phyloP scores from a whole-genome alignment of 2,113 vertebrate species.

The Aramus guarauna region DNA sequence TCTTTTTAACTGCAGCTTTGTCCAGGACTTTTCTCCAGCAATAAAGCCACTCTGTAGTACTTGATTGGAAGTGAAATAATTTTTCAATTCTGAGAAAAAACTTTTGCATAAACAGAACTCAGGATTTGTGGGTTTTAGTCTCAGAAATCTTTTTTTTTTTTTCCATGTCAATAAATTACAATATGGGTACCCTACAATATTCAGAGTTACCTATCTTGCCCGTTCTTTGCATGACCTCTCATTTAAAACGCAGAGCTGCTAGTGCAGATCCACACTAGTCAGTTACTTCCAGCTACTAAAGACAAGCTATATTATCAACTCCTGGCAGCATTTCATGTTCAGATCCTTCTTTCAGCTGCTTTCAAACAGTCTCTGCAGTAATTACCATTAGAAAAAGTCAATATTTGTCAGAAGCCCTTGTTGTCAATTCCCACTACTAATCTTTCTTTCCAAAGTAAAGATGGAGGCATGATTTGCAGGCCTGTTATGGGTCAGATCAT shows the following conservation, averaged over 20 bases:
- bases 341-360: not conserved
- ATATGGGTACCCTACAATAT: too few species aligned
- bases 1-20: not conserved
- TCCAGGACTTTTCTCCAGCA: not conserved
- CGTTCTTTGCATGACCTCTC: accelerated
- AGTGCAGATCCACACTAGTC: not conserved
- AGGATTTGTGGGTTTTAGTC: not conserved
- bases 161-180: not conserved
- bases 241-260: not conserved
- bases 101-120: not conserved
- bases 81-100: not conserved
- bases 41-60: not conserved
- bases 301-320: not conserved
- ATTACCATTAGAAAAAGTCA: not conserved
- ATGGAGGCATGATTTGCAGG: not conserved
- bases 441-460: not conserved
- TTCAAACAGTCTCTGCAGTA: not conserved
- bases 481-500: not conserved
- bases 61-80: not conserved
- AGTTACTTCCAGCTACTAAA: not conserved
- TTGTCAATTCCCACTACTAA: not conserved
- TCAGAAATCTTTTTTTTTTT: not conserved
- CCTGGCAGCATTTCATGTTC: not conserved
- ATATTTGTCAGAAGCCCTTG: not conserved
- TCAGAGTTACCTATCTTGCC: not conserved